Evolutionary conservation across 2,113 vertebrate species (phyloP), one percentile per base, ranked within the genome.

Genomic region (Xenopus borealis): DNA sequence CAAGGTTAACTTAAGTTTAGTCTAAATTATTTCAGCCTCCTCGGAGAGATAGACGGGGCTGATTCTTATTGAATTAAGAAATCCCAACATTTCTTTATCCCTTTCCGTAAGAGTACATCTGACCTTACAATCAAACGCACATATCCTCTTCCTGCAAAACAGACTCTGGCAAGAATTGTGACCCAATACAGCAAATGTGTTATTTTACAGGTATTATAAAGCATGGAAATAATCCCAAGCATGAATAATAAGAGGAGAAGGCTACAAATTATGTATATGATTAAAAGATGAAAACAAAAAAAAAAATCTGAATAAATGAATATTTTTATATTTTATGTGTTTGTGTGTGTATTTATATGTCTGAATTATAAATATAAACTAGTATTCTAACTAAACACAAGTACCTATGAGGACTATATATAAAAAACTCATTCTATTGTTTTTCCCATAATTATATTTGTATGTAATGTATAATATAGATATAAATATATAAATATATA

Each of bases 51-150:
- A 27, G 58, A 20, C 58, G 16, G 46, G 27, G 46, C 50, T 75
- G 72, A 61, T 62, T 69, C 10, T 76, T 76, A 76, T 76, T 76
- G 69, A 59, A 76, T 76, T 76, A 76, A 55, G 73, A 69, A 68
- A 63, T 55, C 63, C 65, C 17, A 55, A 55, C 53, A 46, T 63
- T 52, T 19, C 45, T 63, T 40, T 46, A 40, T 33, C 40, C 66
- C 63, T 76, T 76, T 76, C 73, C 73, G 63, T 62, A 66, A 18
- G 62, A 62, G 59, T 62, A 76, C 23, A 69, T 59, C 66, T 76
- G 69, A 68, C 23, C 20, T 76, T 69, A 69, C 73, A 69, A 76
- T 76, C 55, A 75, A 33, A 62, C 68, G 57, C 62, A 52, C 50
- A 63, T 62, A 55, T 69, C 40, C 46, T 17, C 58, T 30, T 19